phyloP scores from a whole-genome alignment of 2,113 vertebrate genomes.

The Austrofundulus limnaeus region DNA sequence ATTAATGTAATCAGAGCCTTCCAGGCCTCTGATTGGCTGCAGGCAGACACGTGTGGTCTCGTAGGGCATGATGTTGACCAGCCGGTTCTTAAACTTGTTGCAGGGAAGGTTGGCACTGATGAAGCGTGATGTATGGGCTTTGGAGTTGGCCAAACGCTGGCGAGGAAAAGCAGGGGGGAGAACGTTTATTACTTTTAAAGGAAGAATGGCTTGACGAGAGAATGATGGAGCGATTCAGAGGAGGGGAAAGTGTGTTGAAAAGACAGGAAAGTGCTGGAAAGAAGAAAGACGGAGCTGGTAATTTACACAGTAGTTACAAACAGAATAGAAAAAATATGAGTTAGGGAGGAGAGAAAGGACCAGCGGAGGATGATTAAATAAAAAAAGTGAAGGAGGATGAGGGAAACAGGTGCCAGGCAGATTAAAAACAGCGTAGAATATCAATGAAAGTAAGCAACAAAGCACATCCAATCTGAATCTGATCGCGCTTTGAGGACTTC shows the following conservation, averaged over 20 bases:
- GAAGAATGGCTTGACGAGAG: not conserved
- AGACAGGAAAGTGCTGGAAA: conserved; percentile 5
- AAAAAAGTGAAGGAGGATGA: not conserved
- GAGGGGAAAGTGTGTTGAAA: conserved; percentile 19
- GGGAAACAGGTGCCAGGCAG: conserved; percentile 26
- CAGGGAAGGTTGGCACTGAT: conserved; percentile 98
- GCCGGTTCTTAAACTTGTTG: conserved; percentile 99
- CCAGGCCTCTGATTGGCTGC: conserved; percentile 96
- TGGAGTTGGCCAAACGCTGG: conserved; percentile 96
- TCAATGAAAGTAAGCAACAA: conserved; percentile 44
- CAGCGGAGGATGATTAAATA: conserved; percentile 19
- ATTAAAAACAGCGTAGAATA: conserved; percentile 32
- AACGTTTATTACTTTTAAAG: not conserved
- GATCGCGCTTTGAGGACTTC: conserved; percentile 38
- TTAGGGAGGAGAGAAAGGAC: conserved; percentile 6
- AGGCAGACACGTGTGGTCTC: conserved; percentile 95
- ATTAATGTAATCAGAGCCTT: conserved; percentile 97
- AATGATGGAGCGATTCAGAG: not conserved
- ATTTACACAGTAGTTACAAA: not conserved
- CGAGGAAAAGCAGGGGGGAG: conserved; percentile 1
- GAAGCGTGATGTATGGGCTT: conserved; percentile 97
- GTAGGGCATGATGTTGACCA: conserved; percentile 99
- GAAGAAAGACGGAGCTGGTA: conserved; percentile 15
- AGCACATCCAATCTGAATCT: conserved; percentile 23
- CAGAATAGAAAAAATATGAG: conserved; percentile 11